Evolutionary conservation across 2,113 vertebrate genomes (phyloP), one percentile per base, ranked within the genome.

Genomic region (Blennius ocellaris): DNA sequence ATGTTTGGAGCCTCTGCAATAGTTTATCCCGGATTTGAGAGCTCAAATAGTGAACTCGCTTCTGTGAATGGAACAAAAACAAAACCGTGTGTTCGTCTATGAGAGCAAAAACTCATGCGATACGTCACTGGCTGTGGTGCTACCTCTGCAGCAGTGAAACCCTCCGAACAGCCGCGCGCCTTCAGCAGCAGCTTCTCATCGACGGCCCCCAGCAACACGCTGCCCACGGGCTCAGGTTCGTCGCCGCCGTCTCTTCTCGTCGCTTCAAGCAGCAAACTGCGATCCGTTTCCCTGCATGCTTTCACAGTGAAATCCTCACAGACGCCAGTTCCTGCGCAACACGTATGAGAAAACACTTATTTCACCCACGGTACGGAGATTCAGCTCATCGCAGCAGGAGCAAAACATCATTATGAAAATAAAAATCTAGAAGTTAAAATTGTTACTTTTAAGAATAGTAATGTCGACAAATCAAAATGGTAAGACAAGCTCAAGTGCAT

Each of bases 101-200:
- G 2, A 4, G 5, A 15, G 8, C 6, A 12, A 6, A 59, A 0
- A n/a, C n/a, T 2, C 11, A n/a, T 66, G 45, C 44, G 43, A 47
- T 48, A 4, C 21, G 4, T 30, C 2, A 30, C 21, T 4, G 14
- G 10, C n/a, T 7, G 41, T 53, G 39, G 5, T 0, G 8, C 36
- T 76, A 94, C 92, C 92, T 94, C 93, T n/a, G 79, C 49, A 49
- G 80, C 64, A 16, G 61, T 80, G 6, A 93, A 62, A 58, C 87
- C 83, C 8, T 92, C 73, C 55, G 87, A 84, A 10, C 92, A 94
- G 16, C 96, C 93, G 0, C 68, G 84, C 0, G 87, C 94, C 10
- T 51, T 76, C 65, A 96, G 71, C 15, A 16, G 85, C 58, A 96
- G 84, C 59, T 81, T 95, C 74, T 92, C 93, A 84, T 94, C 92